Conservation (phyloP, 2,113 vertebrate genomes). For the Amphiprion percula region DNA sequence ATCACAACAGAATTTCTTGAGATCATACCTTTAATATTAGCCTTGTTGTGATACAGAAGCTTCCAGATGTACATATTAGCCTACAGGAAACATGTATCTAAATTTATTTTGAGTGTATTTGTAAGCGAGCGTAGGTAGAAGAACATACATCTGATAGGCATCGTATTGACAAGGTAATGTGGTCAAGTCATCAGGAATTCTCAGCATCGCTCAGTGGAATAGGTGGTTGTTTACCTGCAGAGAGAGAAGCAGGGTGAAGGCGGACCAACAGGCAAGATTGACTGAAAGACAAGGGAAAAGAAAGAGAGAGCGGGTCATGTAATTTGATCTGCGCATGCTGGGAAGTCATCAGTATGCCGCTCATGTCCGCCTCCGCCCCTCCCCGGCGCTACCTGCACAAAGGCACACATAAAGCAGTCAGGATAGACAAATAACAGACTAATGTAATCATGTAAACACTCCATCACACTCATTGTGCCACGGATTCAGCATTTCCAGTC, state of each 20-base stretch:
- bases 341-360: constrained; percentile 63
- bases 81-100: too few relatives aligned
- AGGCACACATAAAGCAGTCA: constrained; percentile 15
- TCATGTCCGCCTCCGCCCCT: not conserved
- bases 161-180: not conserved
- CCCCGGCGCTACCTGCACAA: constrained; percentile 12
- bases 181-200: constrained; percentile 39
- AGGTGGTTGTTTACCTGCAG: constrained; percentile 43
- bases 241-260: constrained; percentile 16
- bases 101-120: too few relatives aligned
- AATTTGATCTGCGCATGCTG: constrained; percentile 62
- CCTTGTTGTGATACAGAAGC: too few relatives aligned
- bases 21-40: not conserved
- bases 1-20: too few relatives aligned
- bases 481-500: constrained; percentile 18
- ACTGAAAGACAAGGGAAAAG: constrained; percentile 26
- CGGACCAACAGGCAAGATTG: constrained; percentile 29
- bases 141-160: constrained; percentile 5
- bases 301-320: constrained; percentile 34
- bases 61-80: too few relatives aligned
- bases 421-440: constrained; percentile 49
- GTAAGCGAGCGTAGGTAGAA: too few relatives aligned
- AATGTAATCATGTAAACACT: constrained; percentile 54
- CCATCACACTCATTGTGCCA: constrained; percentile 38
- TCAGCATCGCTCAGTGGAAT: constrained; percentile 31